A percentile compares a stretch with the other conserved stretches of the same genome.
These are phyloP conservation scores for Acleris sparsana DNA, from an alignment of 2,888 invertebrate species.

Conservation along the genomic window DNA sequence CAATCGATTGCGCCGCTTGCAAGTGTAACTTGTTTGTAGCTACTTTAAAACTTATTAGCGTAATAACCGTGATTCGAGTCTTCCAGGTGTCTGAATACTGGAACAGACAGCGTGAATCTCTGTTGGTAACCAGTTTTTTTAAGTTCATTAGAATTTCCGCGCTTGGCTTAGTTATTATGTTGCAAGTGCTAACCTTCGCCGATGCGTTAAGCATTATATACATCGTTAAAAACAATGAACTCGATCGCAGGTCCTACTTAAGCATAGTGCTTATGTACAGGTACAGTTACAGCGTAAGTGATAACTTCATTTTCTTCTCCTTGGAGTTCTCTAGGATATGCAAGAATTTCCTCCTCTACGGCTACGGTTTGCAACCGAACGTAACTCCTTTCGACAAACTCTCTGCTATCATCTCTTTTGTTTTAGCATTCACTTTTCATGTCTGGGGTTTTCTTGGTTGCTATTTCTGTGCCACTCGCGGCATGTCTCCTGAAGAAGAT, in stretches of 20 bases:
- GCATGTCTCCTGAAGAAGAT: constrained; percentile 41
- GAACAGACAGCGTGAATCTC: constrained; percentile 38
- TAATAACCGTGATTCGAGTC: constrained; percentile 42
- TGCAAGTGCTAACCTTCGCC: constrained; percentile 42
- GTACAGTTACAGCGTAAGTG: neutral
- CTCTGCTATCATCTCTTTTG: constrained; percentile 42
- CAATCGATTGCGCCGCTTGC: constrained; percentile 42
- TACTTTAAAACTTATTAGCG: constrained; percentile 41
- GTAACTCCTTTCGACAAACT: constrained; percentile 43
- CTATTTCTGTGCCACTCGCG: constrained; percentile 42
- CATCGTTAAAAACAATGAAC: constrained; percentile 31
- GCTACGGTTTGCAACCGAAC: constrained; percentile 39
- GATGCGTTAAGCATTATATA: constrained; percentile 39
- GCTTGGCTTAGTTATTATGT: constrained; percentile 44
- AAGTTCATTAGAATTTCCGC: constrained; percentile 46
- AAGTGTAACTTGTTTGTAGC: constrained; percentile 44
- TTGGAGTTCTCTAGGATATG: constrained; percentile 45
- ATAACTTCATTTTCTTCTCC: constrained; percentile 29
- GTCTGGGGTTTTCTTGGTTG: constrained; percentile 49
- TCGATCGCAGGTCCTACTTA: constrained; percentile 31
- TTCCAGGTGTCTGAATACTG: constrained; percentile 44
- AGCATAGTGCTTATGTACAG: constrained; percentile 25
- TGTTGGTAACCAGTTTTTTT: constrained; percentile 36
- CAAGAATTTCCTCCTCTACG: constrained; percentile 49
- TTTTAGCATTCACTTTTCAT: constrained; percentile 47